A percentile compares a stretch with the other conserved stretches of the same genome.
These are phyloP conservation scores for Uromys caudimaculatus DNA, from an alignment of 2,797 vertebrate species.

Conservation along the genomic window DNA sequence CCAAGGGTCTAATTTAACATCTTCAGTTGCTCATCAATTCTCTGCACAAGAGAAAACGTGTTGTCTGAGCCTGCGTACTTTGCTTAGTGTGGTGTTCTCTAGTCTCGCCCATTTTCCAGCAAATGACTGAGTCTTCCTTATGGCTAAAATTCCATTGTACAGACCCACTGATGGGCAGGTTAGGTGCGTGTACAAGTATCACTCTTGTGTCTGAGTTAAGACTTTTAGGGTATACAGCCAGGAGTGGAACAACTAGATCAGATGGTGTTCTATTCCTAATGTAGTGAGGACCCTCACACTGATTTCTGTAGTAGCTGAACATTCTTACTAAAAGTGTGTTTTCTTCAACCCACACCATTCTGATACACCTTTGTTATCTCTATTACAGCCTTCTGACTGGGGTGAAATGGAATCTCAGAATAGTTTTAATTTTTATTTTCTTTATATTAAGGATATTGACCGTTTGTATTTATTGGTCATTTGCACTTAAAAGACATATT, in stretches of 20 bases:
- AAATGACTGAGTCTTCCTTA: too few species aligned
- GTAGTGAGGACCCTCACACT: background rate
- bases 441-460: background rate
- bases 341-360: too few species aligned
- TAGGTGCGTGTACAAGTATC: background rate
- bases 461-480: background rate
- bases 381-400: too few species aligned
- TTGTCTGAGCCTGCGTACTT: background rate
- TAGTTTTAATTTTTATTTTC: background rate
- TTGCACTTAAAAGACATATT: background rate
- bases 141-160: too few species aligned
- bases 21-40: background rate
- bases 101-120: background rate
- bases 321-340: background rate
- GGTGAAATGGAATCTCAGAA: too few species aligned
- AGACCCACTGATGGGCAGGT: too few species aligned
- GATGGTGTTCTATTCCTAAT: background rate
- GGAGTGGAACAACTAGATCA: too few species aligned
- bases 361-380: background rate
- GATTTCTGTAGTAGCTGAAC: too few species aligned
- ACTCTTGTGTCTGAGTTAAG: background rate
- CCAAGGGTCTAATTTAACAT: background rate
- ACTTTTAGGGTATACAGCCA: background rate
- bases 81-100: background rate
- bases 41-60: background rate